Base-by-base conservation (phyloP, 2,797 vertebrate species). In the Glyptemys insculpta region DNA sequence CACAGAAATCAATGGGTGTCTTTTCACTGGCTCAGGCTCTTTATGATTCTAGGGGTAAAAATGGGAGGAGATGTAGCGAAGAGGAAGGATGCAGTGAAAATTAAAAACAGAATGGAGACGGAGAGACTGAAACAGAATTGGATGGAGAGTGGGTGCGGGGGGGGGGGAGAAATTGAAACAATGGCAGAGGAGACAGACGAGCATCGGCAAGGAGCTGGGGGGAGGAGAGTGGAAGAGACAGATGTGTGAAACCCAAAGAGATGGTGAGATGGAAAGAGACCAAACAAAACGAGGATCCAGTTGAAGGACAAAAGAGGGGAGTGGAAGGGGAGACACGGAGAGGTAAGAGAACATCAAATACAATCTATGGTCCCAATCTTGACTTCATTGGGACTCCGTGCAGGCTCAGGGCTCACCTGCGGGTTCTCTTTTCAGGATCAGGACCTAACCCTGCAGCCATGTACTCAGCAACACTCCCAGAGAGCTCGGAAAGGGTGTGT, bases 301-400 rank as follows among this genome's bases (percentile, higher is more conserved):
- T 4, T 37, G n/a, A 31, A 57, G 9, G 49, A 79, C 15, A 23
- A 86, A 47, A 80, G 74, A 21, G 44, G 8, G 15, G 16, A 21
- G 34, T 37, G 18, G 16, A 8, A 68, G 9, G 62, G 9, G 29
- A 84, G 27, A 4, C 65, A 16, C 34, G 2, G 34, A 21, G 29
- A n/a, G 31, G 1, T 3, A 62, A 12, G 31, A 15, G 29, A 34
- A 12, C 83, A 81, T 3, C 10, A 25, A 27, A 23, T 0, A 1
- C 12, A 21, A 50, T 1, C 12, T 6, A 34, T 68, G 68, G 29
- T 49, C 56, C 27, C 44, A 25, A 5, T n/a, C 8, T 10, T 68
- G 62, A 37, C 8, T 68, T 21, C 34, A n/a, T 1, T 37, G 62
- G 16, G 27, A 27, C 56, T 57, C 56, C 12, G 3, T 27, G 56